A percentile compares a stretch with the other conserved stretches of the same genome.
phyloP scores from a whole-genome alignment of 2,797 vertebrate genomes.

The Pteropus rufus region DNA sequence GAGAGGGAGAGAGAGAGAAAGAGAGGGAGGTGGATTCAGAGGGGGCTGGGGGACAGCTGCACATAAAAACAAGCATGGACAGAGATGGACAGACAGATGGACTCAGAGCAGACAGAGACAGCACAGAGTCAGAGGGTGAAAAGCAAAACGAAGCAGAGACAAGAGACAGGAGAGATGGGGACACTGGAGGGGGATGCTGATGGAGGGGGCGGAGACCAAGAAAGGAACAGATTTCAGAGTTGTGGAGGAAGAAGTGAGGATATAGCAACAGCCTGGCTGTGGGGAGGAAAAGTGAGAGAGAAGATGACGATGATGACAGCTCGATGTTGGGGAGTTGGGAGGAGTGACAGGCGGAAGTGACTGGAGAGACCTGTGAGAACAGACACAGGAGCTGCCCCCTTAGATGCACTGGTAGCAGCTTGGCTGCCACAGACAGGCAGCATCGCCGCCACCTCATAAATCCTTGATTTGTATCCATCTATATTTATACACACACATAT shows the following conservation, averaged over 20 bases:
- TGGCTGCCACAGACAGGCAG: background rate
- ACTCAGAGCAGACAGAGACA: background rate
- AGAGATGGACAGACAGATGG: background rate
- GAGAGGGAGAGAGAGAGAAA: background rate
- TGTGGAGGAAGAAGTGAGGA: conserved; percentile 65
- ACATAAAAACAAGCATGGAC: background rate
- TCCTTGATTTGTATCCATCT: background rate
- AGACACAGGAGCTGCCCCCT: background rate
- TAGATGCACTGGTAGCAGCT: background rate
- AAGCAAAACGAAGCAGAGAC: background rate
- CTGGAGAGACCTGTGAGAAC: background rate
- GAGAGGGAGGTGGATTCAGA: background rate
- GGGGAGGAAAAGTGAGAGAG: conserved; percentile 19
- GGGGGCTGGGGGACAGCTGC: background rate
- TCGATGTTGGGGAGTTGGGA: conserved; percentile 22
- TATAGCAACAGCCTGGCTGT: conserved; percentile 56
- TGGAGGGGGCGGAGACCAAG: conserved; percentile 40
- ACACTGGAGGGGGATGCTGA: background rate
- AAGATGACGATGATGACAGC: conserved; percentile 48
- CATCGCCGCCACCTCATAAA: background rate
- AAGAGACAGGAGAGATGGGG: background rate
- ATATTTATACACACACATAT: background rate
- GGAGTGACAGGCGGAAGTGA: conserved; percentile 30
- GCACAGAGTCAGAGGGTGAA: background rate
- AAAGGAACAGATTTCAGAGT: conserved; percentile 70